phyloP scores from a whole-genome alignment of 2,888 invertebrate species.

The Bombyx huttoni region DNA sequence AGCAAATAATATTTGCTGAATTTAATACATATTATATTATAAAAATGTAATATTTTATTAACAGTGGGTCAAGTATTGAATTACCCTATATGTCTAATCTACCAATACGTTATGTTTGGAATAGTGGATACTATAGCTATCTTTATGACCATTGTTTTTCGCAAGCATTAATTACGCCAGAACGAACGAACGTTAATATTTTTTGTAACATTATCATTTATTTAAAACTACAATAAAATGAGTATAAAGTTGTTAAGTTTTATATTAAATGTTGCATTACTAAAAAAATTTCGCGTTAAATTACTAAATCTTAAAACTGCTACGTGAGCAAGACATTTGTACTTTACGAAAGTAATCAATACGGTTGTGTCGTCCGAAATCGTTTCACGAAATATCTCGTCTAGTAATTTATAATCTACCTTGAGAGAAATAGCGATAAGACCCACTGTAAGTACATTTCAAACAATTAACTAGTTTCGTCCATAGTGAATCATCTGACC shows the following conservation, averaged over 20 bases:
- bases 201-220: conserved; percentile 35
- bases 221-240: conserved; percentile 45
- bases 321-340: conserved; percentile 67
- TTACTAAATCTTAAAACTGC: conserved; percentile 50
- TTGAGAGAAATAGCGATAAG: conserved; percentile 37
- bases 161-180: conserved; percentile 36
- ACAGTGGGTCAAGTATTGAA: conserved; percentile 59
- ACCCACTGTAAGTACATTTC: conserved; percentile 41
- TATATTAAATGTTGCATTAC: conserved; percentile 30
- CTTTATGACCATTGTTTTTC: conserved; percentile 24
- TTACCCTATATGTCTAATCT: conserved; percentile 10
- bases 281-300: conserved; percentile 34
- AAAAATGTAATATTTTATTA: conserved; percentile 47
- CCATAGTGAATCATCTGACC: conserved; percentile 18
- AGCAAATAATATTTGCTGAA: conserved; percentile 67
- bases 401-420: conserved; percentile 41
- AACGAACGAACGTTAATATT: conserved; percentile 16
- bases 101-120: conserved; percentile 51
- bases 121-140: conserved; percentile 35
- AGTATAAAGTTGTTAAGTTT: conserved; percentile 44
- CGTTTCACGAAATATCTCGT: conserved; percentile 27
- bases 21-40: conserved; percentile 15
- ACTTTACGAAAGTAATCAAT: conserved; percentile 39
- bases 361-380: conserved; percentile 28
- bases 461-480: conserved; percentile 19